These are phyloP conservation scores for Speoplatyrhinus poulsoni DNA, from an alignment of 2,113 vertebrate species.

Conservation along the genomic window DNA sequence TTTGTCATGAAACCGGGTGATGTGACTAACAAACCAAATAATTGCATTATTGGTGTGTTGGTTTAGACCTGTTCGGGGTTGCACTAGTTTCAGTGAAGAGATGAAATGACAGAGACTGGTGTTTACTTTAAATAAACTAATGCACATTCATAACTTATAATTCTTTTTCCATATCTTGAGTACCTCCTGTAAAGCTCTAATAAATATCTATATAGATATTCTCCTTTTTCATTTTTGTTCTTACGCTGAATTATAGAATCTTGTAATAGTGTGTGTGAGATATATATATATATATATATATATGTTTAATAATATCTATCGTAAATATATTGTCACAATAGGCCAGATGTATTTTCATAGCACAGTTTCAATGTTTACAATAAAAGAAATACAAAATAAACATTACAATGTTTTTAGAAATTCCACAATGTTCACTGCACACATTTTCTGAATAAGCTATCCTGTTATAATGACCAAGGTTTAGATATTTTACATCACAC, in stretches of 20 bases:
- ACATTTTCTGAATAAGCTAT: conserved; percentile 16
- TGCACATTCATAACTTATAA: conserved; percentile 52
- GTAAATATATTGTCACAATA: conserved; percentile 44
- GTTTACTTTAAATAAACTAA: conserved; percentile 42
- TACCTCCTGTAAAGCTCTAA: conserved; percentile 34
- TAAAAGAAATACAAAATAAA: conserved; percentile 39
- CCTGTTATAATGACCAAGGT: conserved; percentile 29
- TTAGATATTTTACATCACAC: conserved; percentile 15
- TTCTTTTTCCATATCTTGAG: conserved; percentile 45
- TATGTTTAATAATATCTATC: conserved; percentile 29
- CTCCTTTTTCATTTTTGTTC: conserved; percentile 23
- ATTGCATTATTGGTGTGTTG: conserved; percentile 19
- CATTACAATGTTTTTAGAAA: conserved; percentile 27
- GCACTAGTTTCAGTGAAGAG: conserved; percentile 29
- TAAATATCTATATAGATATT: conserved; percentile 43
- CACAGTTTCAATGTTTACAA: conserved; percentile 17
- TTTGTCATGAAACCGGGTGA: conserved; percentile 31
- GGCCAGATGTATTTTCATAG: conserved; percentile 39
- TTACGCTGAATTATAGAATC: not conserved
- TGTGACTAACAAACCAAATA: conserved; percentile 20
- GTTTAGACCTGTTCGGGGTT: conserved; percentile 35
- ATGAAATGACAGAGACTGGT: not conserved
- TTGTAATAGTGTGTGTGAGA: not conserved
- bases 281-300: not conserved
- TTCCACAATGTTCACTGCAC: conserved; percentile 29